Conservation (phyloP, 2,113 vertebrate species). For the Opisthocomus hoazin region DNA sequence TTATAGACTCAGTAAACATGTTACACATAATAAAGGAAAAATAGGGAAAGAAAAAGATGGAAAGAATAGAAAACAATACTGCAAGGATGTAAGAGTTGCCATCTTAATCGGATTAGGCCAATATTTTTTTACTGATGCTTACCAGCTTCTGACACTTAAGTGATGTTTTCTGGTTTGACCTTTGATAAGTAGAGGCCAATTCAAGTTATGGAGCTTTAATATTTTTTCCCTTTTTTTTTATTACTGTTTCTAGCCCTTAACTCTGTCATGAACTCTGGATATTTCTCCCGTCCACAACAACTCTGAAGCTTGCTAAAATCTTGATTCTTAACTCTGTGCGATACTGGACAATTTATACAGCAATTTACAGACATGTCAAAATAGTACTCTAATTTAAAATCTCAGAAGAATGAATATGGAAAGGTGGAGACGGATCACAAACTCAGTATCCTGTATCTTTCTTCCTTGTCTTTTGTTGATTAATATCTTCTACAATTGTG, state of each 20-base stretch:
- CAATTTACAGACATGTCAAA: not conserved
- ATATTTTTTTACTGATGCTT: not conserved
- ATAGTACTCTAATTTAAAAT: not conserved
- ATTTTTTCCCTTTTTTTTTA: not conserved
- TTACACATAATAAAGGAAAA: not conserved
- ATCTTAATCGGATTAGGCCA: not conserved
- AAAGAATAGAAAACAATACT: not conserved
- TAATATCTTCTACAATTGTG: not conserved
- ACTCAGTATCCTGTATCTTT: not conserved
- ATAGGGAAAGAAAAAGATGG: rapidly evolving
- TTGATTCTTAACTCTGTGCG: not conserved
- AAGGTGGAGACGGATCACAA: not conserved
- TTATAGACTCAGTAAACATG: not conserved
- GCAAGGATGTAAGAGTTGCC: not conserved
- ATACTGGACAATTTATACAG: not conserved
- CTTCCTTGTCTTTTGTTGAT: not conserved
- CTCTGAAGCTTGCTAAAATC: not conserved
- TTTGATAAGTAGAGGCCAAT: not conserved
- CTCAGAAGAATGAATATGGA: not conserved
- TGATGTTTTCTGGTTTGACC: not conserved
- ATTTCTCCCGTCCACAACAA: not conserved
- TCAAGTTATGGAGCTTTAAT: not conserved
- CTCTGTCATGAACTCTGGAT: not conserved
- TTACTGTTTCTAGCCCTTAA: not conserved
- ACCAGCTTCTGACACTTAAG: not conserved